Conservation (phyloP, 2,113 vertebrate genomes). For the Rhabdornis inornatus region DNA sequence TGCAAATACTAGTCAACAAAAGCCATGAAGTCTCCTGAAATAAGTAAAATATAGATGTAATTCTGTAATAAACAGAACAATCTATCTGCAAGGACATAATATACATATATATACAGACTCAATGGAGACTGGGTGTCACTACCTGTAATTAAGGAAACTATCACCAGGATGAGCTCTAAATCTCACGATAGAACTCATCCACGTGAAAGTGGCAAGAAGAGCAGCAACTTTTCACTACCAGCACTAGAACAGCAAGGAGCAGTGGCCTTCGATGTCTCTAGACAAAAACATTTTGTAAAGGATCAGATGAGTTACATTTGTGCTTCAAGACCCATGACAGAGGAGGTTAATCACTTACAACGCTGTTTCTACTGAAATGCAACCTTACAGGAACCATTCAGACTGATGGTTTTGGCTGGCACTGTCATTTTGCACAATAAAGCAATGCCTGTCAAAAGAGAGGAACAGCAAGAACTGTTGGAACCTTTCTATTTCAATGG, state of each 20-base stretch:
- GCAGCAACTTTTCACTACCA: neutral
- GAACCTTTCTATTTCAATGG: neutral
- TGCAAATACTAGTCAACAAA: neutral
- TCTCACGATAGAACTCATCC: neutral
- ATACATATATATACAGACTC: neutral
- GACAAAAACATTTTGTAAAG: neutral
- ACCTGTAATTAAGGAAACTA: neutral
- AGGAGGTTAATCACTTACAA: neutral
- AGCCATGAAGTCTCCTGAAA: neutral
- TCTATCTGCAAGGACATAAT: neutral
- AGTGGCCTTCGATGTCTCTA: neutral
- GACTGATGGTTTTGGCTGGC: neutral
- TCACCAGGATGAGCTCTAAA: neutral
- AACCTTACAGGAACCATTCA: neutral
- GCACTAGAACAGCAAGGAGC: neutral
- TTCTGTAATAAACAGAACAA: neutral
- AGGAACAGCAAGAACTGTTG: neutral
- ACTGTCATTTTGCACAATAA: neutral
- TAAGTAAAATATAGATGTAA: neutral
- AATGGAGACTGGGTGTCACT: neutral
- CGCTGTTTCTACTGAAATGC: neutral
- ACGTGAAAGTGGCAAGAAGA: neutral
- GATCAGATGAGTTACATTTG: neutral
- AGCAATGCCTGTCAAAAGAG: neutral
- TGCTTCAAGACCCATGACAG: neutral